Conservation (phyloP, 2,888 invertebrate genomes). For the Diploptera punctata region DNA sequence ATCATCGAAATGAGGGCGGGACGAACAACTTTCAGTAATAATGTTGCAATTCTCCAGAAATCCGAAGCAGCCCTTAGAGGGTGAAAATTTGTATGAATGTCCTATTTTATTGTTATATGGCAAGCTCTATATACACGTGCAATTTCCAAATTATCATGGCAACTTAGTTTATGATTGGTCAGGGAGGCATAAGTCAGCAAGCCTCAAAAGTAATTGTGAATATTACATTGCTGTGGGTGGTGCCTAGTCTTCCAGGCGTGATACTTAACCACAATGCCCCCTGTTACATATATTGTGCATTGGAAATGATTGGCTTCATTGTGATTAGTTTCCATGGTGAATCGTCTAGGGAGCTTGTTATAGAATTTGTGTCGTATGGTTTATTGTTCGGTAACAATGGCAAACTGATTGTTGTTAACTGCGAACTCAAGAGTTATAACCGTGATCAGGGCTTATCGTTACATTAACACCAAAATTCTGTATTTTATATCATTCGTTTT, state of each 20-base stretch:
- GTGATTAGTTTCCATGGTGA: conserved; percentile 22
- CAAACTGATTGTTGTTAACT: conserved; percentile 15
- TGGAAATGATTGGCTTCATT: conserved; percentile 19
- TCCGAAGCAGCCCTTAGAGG: too few relatives aligned
- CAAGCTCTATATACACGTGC: neutral
- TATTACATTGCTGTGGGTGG: neutral
- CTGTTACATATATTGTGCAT: neutral
- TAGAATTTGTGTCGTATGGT: neutral
- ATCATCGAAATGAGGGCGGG: neutral
- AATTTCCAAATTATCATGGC: conserved; percentile 24
- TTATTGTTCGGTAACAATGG: conserved; percentile 14
- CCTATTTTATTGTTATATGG: conserved; percentile 13
- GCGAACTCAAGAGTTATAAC: conserved; percentile 2
- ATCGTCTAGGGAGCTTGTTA: conserved; percentile 13
- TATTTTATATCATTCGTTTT: neutral
- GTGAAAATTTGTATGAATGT: neutral
- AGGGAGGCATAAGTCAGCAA: conserved; percentile 11
- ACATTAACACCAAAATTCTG: neutral
- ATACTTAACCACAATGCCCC: neutral
- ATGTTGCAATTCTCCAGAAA: neutral
- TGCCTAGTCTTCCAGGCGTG: neutral
- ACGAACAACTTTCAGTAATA: neutral
- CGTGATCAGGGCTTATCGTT: neutral
- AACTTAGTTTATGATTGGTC: conserved; percentile 26
- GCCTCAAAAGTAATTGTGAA: neutral